Conservation (phyloP, 2,888 invertebrate genomes). For the Lasioglossum zephyrum region DNA sequence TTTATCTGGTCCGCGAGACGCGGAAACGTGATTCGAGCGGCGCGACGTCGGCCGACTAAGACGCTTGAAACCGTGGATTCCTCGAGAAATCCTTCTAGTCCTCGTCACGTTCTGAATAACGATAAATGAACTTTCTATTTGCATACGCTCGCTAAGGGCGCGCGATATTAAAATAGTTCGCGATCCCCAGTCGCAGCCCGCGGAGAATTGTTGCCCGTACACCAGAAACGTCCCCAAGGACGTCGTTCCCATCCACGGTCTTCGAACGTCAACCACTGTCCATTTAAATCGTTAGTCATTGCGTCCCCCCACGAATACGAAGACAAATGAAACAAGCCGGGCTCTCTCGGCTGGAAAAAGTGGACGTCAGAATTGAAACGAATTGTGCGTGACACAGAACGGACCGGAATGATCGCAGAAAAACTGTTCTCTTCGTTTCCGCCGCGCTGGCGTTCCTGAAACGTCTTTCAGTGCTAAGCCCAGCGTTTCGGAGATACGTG, state of each 20-base stretch:
- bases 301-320: neutral
- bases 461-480: conserved; percentile 8
- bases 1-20: neutral
- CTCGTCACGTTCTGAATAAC: neutral
- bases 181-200: neutral
- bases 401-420: neutral
- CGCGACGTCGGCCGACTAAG: neutral
- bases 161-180: conserved; percentile 4
- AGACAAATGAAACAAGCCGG: conserved; percentile 14
- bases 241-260: neutral
- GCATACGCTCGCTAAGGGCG: neutral
- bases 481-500: conserved; percentile 5
- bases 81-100: neutral
- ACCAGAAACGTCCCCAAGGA: neutral
- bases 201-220: neutral
- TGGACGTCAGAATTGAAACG: conserved; percentile 23
- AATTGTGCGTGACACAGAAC: conserved; percentile 14
- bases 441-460: neutral
- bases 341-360: conserved; percentile 31
- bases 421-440: neutral
- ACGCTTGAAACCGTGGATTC: neutral
- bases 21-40: neutral
- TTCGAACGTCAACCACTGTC: neutral
- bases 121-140: conserved; percentile 1
- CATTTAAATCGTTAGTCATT: neutral